Evolutionary conservation across 1,140 invertebrate genomes (phyloP).

Genomic region (Drosophila kepulauana): DNA sequence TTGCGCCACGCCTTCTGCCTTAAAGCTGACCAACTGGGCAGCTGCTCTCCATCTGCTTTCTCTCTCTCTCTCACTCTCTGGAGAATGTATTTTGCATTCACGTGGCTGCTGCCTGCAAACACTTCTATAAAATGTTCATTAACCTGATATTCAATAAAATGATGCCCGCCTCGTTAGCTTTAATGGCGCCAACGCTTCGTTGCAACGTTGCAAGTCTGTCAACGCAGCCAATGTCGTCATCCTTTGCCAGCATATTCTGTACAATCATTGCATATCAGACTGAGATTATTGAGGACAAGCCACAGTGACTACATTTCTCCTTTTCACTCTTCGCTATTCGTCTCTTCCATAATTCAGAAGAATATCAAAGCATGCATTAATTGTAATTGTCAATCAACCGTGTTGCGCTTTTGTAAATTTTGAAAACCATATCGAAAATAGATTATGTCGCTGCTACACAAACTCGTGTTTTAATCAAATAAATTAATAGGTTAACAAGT

Average conservation of each 20-base stretch:
- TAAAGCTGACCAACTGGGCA: conserved; percentile 35
- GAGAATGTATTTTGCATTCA: conserved; percentile 13
- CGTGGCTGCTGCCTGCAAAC: conserved; percentile 31
- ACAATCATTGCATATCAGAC: conserved; percentile 21
- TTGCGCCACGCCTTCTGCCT: conserved; percentile 15
- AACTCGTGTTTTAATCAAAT: too few species aligned
- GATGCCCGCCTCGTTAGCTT: conserved; percentile 73
- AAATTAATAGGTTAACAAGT: too few species aligned
- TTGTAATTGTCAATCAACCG: too few species aligned
- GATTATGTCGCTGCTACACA: too few species aligned
- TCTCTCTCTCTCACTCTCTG: background rate
- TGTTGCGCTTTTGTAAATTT: too few species aligned
- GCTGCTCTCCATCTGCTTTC: conserved; percentile 9
- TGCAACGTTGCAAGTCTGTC: conserved; percentile 17
- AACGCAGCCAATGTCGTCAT: conserved; percentile 49
- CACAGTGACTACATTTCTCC: too few species aligned
- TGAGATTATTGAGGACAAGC: too few species aligned
- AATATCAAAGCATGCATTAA: too few species aligned
- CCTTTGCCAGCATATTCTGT: conserved; percentile 22
- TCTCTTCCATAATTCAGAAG: too few species aligned
- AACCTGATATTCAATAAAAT: conserved; percentile 78
- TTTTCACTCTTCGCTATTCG: too few species aligned
- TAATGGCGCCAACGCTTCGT: conserved; percentile 60
- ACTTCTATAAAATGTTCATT: conserved; percentile 76
- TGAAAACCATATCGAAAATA: too few species aligned